Evolutionary conservation across 2,888 invertebrate species (phyloP), one percentile per base, ranked within the genome.

Genomic region (Argyra leucocephala): DNA sequence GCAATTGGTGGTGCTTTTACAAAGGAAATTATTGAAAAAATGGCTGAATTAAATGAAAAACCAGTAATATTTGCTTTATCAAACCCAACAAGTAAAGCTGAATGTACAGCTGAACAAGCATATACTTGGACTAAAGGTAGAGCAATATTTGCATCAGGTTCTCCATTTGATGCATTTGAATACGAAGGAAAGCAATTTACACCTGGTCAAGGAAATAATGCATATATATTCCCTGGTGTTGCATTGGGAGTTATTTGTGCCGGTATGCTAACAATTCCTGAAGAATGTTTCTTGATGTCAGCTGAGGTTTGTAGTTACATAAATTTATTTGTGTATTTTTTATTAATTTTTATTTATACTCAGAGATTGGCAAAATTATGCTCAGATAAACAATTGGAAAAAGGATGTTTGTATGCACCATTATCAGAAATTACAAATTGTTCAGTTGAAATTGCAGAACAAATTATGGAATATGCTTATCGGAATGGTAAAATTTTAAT

Each of bases 21-120:
- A 0, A 80, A 87, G 23, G 88, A 88, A 71, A 91, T 99, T 73
- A 83, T 99, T 65, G 82, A 85, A 73, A 85, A 86, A 75, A 96
- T 99, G 97, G 94, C 85, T 18, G 82, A 83, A 64, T 84, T 87
- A 76, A 94, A 95, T 80, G 85, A 88, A 23, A 83, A 84, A 64
- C 99, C 99, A 2, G 88, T 99, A 68, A 93, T 99, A 72, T 99
- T 99, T 80, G 98, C 99, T 15, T 85, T 99, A 62, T 97, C 97
- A 77, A 99, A 99, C 83, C 99, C 99, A 65, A 99, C 99, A 65
- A 87, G 88, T 79, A 96, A 96, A 82, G 96, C 99, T 0, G 99
- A 99, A 81, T 99, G 99, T 77, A 98, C 99, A n/a, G 99, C 99
- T n/a, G 93, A 96, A 78, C 86, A 94, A 73, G 98, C 97, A 4